Evolutionary conservation across 2,888 invertebrate genomes (phyloP), one percentile per base, ranked within the genome.

Genomic region (Eilema depressum): DNA sequence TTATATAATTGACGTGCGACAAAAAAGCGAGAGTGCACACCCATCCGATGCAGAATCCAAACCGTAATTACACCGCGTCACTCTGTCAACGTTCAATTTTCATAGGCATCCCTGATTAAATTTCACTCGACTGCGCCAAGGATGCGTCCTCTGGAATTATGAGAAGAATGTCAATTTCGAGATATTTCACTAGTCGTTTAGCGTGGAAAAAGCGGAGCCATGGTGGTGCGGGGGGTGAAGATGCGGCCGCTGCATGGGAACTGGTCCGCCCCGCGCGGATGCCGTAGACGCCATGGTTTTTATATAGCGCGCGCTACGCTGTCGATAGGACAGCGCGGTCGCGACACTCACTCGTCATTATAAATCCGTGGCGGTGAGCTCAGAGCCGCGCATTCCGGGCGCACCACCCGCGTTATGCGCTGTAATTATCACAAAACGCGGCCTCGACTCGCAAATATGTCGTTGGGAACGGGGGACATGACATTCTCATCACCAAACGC

Each of bases 401-500:
- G 92, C 84, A 86, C 92, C 92, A 83, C 83, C 83, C 90, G 93
- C 94, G 94, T 94, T 95, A 94, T 93, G 93, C 89, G 88, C 93
- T 90, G 93, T 93, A 95, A 95, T 95, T 95, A 94, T 94, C 92
- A 90, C 93, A 94, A 94, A 95, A 93, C 93, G 93, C 90, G 87
- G 89, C 89, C 91, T 88, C 91, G 90, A 91, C 93, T 93, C 93
- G 92, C 93, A 95, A 93, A 94, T 95, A 95, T 95, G 94, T 94
- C 95, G 94, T 94, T 88, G 94, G 90, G 91, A 93, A 93, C 94
- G 91, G 90, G 84, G 89, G 93, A 95, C 95, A 95, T 95, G 95
- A 95, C 95, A 94, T 95, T 95, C 95, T 95, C 95, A 95, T 95
- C 95, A 95, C 95, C 93, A 88, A 94, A 92, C 89, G 92, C 83